Conservation (phyloP, 2,888 invertebrate genomes). For the Morpho achilles region DNA sequence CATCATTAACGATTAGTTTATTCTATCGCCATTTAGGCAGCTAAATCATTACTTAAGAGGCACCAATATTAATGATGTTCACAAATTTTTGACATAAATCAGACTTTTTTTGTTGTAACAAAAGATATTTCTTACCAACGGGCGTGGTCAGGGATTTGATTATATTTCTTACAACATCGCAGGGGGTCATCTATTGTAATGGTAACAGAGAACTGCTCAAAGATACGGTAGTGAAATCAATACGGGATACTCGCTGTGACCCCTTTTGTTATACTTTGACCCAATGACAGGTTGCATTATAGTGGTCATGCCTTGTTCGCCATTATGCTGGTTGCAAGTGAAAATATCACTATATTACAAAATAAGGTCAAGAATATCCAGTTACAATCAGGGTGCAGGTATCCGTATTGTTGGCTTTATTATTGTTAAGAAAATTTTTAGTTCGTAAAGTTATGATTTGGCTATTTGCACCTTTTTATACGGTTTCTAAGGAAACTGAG, state of each 20-base stretch:
- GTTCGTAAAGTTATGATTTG: no score
- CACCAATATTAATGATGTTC: constrained; percentile 1
- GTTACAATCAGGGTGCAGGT: constrained; percentile 22
- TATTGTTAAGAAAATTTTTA: not conserved
- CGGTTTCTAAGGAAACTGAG: no score
- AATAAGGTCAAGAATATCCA: constrained; percentile 29
- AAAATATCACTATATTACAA: constrained; percentile 20
- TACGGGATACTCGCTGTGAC: constrained; percentile 37
- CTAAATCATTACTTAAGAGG: no score
- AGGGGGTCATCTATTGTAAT: constrained; percentile 61
- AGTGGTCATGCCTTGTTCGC: constrained; percentile 39
- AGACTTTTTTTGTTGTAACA: constrained; percentile 37
- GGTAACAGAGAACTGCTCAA: constrained; percentile 41
- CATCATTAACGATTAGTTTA: constrained; percentile 3
- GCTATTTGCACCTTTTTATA: no score
- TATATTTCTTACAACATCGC: constrained; percentile 44
- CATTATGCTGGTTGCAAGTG: constrained; percentile 27
- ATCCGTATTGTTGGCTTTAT: constrained; percentile 8
- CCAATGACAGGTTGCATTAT: constrained; percentile 57
- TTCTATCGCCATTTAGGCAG: not conserved
- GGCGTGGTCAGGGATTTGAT: constrained; percentile 47
- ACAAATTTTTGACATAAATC: constrained; percentile 34
- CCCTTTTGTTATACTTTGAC: constrained; percentile 55
- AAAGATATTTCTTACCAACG: constrained; percentile 32
- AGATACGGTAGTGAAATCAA: constrained; percentile 53